phyloP scores from a whole-genome alignment of 2,113 vertebrate genomes.

The Enhydra lutris region DNA sequence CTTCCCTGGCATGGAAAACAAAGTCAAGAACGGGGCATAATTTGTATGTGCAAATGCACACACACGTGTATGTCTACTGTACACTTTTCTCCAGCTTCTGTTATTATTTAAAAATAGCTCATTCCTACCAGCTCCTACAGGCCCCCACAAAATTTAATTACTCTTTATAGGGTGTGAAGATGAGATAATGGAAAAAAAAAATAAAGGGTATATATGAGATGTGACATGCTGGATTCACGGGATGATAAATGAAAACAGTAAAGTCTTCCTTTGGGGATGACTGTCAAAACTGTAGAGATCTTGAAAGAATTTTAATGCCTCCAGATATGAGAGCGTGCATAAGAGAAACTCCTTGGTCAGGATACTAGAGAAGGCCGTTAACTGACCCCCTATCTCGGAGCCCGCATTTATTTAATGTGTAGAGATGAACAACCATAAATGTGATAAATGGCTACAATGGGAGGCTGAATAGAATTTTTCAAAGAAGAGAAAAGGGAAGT shows the following conservation, averaged over 20 bases:
- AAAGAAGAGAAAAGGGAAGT: constrained; percentile 67
- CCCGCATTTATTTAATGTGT: constrained; percentile 80
- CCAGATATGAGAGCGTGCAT: constrained; percentile 66
- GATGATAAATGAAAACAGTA: constrained; percentile 81
- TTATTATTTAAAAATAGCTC: constrained; percentile 49
- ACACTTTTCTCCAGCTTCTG: neutral
- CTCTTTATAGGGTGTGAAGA: constrained; percentile 75
- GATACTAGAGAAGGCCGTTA: constrained; percentile 61
- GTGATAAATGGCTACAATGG: constrained; percentile 77
- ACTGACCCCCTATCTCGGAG: constrained; percentile 71
- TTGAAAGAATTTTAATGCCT: constrained; percentile 81
- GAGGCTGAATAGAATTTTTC: constrained; percentile 62
- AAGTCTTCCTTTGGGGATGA: constrained; percentile 78
- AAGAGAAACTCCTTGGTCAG: constrained; percentile 77
- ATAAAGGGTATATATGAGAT: constrained; percentile 64
- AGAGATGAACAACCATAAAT: constrained; percentile 79
- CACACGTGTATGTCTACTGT: neutral
- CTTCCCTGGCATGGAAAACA: constrained; percentile 8
- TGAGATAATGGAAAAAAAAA: constrained; percentile 71
- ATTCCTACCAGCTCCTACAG: constrained; percentile 15
- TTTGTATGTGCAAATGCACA: neutral
- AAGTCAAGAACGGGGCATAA: neutral
- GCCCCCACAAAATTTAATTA: constrained; percentile 78
- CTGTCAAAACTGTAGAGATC: constrained; percentile 77
- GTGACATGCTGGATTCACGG: constrained; percentile 74